A percentile compares a stretch with the other conserved stretches of the same genome.
These are phyloP conservation scores for Dromas ardeola DNA, from an alignment of 2,113 vertebrate genomes.

Conservation along the genomic window DNA sequence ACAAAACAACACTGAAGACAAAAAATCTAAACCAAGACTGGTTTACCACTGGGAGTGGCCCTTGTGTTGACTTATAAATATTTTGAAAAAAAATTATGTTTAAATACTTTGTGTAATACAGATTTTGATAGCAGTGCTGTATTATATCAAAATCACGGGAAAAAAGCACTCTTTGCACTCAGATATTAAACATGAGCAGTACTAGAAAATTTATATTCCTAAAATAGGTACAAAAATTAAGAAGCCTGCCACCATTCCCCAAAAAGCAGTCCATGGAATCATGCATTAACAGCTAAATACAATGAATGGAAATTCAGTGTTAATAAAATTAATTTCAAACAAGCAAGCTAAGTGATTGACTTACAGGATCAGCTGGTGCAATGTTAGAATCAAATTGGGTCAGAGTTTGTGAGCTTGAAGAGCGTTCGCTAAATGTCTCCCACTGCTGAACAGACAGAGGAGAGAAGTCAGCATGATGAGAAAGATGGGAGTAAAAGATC, in stretches of 20 bases:
- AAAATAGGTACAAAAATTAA: constrained; percentile 51
- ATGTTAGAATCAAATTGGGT: constrained; percentile 99
- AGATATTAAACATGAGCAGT: constrained; percentile 21
- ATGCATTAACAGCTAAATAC: constrained; percentile 75
- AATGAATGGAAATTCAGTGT: constrained; percentile 84
- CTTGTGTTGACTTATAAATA: neutral
- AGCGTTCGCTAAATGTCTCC: constrained; percentile 99
- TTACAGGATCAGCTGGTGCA: constrained; percentile 99
- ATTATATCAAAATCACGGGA: constrained; percentile 1
- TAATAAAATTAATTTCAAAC: constrained; percentile 99
- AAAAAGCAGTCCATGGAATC: constrained; percentile 72
- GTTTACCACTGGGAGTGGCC: neutral
- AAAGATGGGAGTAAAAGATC: constrained; percentile 75
- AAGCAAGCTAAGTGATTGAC: constrained; percentile 99
- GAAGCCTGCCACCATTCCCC: constrained; percentile 68
- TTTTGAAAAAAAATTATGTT: neutral
- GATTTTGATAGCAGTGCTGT: neutral
- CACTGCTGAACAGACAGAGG: constrained; percentile 99
- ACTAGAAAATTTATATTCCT: constrained; percentile 39
- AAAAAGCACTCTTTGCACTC: constrained; percentile 29
- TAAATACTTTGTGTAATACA: neutral
- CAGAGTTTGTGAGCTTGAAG: constrained; percentile 99
- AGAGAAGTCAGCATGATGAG: constrained; percentile 87
- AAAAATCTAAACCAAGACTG: neutral
- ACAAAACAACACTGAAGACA: neutral